Evolutionary conservation across 2,888 invertebrate species (phyloP), one percentile per base, ranked within the genome.

Genomic region (Agrotis puta): DNA sequence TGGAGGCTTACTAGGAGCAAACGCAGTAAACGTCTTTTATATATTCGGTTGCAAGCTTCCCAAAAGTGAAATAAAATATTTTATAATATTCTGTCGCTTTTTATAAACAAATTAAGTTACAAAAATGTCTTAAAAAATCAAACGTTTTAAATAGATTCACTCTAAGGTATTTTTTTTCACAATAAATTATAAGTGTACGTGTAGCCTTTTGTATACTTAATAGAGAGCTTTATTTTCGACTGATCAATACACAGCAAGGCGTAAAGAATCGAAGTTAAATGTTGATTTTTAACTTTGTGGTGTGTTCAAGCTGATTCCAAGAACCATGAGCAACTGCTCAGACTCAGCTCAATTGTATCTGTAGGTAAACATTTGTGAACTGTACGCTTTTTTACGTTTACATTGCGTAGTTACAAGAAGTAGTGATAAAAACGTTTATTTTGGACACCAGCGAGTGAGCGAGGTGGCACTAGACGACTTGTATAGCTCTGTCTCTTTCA

Each of bases 241-340:
- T 68, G 54, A 82, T 83, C 77, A 83, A 79, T 84, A 83, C 50
- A 33, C 77, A 71, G 20, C 43, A 47, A 64, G 22, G 51, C 63
- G 74, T 72, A 48, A 66, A 67, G 33, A 67, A 71, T 72, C 81
- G 58, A 82, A 82, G 82, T 70, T 73, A 72, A 83, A 84, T 83
- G 77, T 84, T 83, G 84, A 84, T 82, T 82, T 81, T 81, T 53
- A 56, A 64, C 68, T 73, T 64, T 62, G 63, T 64, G 47, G 64
- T 68, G 70, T 81, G 56, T 65, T 47, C 51, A 74, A 65, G 57
- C 47, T 20, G 68, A 62, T 83, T 84, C 83, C 58, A 58, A 69
- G 84, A 83, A 83, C 69, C 58, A 77, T 74, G 59, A 72, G 70
- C 82, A 68, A 69, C 56, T 64, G 57, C 20, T 51, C 64, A 59